Conservation (phyloP, 2,888 invertebrate genomes). For the Cephus pulcher region DNA sequence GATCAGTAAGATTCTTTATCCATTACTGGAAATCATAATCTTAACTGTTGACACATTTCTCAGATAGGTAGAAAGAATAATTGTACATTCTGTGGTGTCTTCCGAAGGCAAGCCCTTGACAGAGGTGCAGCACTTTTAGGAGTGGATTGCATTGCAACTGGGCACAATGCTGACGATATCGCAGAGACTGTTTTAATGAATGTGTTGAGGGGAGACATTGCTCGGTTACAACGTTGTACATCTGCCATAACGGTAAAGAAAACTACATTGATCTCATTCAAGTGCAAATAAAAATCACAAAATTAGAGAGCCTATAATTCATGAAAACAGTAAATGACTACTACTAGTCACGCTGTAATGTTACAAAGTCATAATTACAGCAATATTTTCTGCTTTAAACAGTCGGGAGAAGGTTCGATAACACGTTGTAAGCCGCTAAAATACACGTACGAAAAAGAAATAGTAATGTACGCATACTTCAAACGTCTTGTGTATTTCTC, state of each 20-base stretch:
- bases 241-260: constrained; percentile 84
- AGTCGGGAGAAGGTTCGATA: constrained; percentile 84
- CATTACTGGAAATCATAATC: constrained; percentile 35
- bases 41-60: neutral
- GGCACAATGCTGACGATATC: constrained; percentile 97
- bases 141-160: constrained; percentile 95
- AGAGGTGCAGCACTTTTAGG: constrained; percentile 89
- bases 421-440: constrained; percentile 96
- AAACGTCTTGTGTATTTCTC: constrained; percentile 97
- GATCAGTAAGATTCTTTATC: neutral
- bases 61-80: constrained; percentile 90
- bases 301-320: neutral
- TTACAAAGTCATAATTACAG: neutral
- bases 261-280: neutral
- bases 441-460: constrained; percentile 98
- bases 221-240: constrained; percentile 91
- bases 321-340: neutral
- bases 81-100: constrained; percentile 96
- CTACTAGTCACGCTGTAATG: neutral
- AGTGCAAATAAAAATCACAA: neutral
- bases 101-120: constrained; percentile 95
- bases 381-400: constrained; percentile 49
- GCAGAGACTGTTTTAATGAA: constrained; percentile 99
- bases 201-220: constrained; percentile 95
- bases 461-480: constrained; percentile 99